Evolutionary conservation across 1,140 invertebrate species (phyloP), one percentile per base, ranked within the genome.

Genomic region (Rhopalosiphum padi): DNA sequence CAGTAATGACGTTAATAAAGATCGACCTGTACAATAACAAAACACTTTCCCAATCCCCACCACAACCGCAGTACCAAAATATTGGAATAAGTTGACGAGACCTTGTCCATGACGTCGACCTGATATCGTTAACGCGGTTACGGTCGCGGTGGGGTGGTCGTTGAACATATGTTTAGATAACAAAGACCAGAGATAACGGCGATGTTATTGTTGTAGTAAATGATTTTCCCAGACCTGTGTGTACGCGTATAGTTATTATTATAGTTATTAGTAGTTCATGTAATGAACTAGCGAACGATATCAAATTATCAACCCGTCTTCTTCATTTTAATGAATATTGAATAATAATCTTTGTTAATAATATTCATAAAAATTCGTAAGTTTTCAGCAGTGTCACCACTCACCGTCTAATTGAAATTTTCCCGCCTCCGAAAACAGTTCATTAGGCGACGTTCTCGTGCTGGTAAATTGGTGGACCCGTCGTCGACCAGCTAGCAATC

Each of bases 101-200:
- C 60, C 25, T 30, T 30, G n/a, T 11, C 25, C 25, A 30, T 35
- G 60, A 77, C n/a, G n/a, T n/a, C 60, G 18, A 18, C n/a, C 60
- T 30, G 60, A n/a, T n/a, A n/a, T n/a, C 60, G 60, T n/a, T 77
- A 77, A 77, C 60, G 15, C 60, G 60, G 60, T 77, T 77, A 77
- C 60, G 60, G 60, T 77, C 0, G n/a, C 60, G n/a, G 30, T 21
- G 60, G 30, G 60, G 60, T 43, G 41, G 46, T 53, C 8, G 51
- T 22, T 21, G 35, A 90, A 90, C 89, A 90, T 90, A 90, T 90
- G 89, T 90, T 90, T 90, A 90, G 89, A 90, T 90, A 90, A 90
- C 89, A 90, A 90, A 90, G 55, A 68, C 87, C 23, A 90, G 23
- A 90, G 89, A 90, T 90, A 90, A 90, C 30, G 41, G 23, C 9